These are phyloP conservation scores for Drosophila meridionalis DNA, from an alignment of 2,888 invertebrate species.

Conservation along the genomic window DNA sequence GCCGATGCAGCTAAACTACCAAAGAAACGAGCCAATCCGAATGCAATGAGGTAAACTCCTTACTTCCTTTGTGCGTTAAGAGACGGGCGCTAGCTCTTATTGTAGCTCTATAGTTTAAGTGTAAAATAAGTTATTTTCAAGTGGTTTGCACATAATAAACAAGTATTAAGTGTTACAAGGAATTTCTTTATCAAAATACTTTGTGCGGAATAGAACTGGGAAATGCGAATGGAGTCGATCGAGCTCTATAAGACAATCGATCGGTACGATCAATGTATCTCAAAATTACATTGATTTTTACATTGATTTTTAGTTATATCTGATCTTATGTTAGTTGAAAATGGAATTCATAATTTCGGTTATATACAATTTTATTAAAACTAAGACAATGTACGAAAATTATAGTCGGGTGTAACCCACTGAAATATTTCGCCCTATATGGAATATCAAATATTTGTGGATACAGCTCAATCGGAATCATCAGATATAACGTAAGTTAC, in stretches of 20 bases:
- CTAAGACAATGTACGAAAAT: background rate
- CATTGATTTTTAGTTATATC: background rate
- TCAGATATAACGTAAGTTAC: constrained; percentile 49
- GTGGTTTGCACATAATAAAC: constrained; percentile 37
- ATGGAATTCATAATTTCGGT: too few species aligned
- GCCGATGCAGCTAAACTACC: constrained; percentile 70
- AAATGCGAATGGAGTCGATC: background rate
- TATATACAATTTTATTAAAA: background rate
- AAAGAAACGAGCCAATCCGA: constrained; percentile 59
- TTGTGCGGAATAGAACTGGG: background rate
- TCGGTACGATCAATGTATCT: background rate
- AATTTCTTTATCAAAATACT: background rate
- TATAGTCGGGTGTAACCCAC: background rate
- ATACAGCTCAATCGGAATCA: constrained; percentile 60
- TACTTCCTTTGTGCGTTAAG: constrained; percentile 21
- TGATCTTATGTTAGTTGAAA: background rate
- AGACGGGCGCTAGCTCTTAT: constrained; percentile 50
- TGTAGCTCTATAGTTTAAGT: constrained; percentile 57
- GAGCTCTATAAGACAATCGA: background rate
- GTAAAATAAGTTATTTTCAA: constrained; percentile 36
- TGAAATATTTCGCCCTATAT: background rate
- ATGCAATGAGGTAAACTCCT: constrained; percentile 27
- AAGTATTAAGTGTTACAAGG: constrained; percentile 32
- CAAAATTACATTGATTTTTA: background rate
- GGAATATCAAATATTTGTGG: background rate